These are phyloP conservation scores for Mylabris sibirica DNA, from an alignment of 2,888 invertebrate genomes.

Conservation along the genomic window DNA sequence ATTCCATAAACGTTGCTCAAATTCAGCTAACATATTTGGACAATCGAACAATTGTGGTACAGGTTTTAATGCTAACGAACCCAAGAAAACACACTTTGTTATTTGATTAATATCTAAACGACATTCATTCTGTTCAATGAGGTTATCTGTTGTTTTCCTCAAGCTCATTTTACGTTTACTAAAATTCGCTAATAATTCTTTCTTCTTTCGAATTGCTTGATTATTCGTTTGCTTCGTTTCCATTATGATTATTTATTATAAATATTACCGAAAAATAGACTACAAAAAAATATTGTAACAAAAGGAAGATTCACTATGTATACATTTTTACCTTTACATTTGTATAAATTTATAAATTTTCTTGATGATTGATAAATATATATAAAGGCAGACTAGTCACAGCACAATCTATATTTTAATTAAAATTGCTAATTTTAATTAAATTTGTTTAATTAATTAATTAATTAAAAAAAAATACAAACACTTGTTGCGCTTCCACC, in stretches of 20 bases:
- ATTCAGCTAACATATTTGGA: slow-evolving; percentile 24
- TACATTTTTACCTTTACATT: background rate
- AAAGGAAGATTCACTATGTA: background rate
- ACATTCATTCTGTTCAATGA: slow-evolving; percentile 40
- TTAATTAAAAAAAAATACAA: slow-evolving; percentile 34
- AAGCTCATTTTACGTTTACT: slow-evolving; percentile 40
- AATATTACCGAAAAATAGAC: slow-evolving; percentile 8
- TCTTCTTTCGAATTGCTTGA: slow-evolving; percentile 37
- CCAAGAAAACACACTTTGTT: slow-evolving; percentile 48
- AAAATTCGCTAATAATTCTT: slow-evolving; percentile 36
- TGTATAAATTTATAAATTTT: background rate
- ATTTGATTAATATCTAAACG: slow-evolving; percentile 43
- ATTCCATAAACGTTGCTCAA: slow-evolving; percentile 25
- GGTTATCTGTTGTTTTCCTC: slow-evolving; percentile 39
- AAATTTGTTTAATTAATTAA: slow-evolving; percentile 37
- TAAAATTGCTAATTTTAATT: slow-evolving; percentile 17
- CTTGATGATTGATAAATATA: background rate
- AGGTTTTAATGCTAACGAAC: slow-evolving; percentile 45
- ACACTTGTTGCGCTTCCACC: slow-evolving; percentile 54
- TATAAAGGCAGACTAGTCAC: slow-evolving; percentile 19
- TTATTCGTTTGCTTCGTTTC: slow-evolving; percentile 21
- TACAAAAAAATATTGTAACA: slow-evolving; percentile 5
- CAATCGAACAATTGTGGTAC: slow-evolving; percentile 37
- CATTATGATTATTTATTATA: slow-evolving; percentile 18
- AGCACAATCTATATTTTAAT: slow-evolving; percentile 10